Conservation (phyloP, 2,888 invertebrate species). For the Lepas anatifera region DNA sequence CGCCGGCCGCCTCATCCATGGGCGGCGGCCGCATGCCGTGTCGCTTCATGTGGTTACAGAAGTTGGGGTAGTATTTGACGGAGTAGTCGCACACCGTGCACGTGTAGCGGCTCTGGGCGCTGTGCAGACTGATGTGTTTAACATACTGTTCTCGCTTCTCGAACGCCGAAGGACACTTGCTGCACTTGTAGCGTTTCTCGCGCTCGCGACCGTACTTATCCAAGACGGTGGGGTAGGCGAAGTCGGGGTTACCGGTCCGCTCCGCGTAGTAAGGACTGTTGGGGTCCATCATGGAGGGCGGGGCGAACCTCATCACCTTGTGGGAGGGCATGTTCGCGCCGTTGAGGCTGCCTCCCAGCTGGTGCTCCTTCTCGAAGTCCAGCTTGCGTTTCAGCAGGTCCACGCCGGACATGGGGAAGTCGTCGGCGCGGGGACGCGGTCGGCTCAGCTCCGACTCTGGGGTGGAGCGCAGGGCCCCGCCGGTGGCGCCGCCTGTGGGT, state of each 20-base stretch:
- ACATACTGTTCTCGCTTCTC: conserved; percentile 74
- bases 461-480: not conserved
- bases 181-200: conserved; percentile 67
- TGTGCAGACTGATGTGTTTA: conserved; percentile 67
- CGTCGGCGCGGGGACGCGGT: conserved; percentile 12
- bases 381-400: conserved; percentile 24
- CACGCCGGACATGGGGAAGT: conserved; percentile 25
- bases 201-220: conserved; percentile 48
- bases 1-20: conserved; percentile 14
- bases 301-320: conserved; percentile 6
- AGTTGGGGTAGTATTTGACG: conserved; percentile 72
- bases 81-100: conserved; percentile 79
- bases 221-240: conserved; percentile 46
- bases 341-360: not conserved
- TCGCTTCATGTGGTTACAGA: conserved; percentile 66
- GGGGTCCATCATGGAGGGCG: not conserved
- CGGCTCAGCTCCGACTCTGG: not conserved
- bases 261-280: conserved; percentile 27
- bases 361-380: conserved; percentile 19
- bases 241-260: conserved; percentile 62
- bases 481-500: not conserved
- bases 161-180: conserved; percentile 76
- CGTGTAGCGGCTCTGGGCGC: conserved; percentile 66
- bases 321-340: conserved; percentile 15
- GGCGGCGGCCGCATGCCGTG: conserved; percentile 37